A percentile compares a stretch with the other conserved stretches of the same genome.
phyloP scores from a whole-genome alignment of 2,888 invertebrate genomes.

The Listrodromus nycthemerus region DNA sequence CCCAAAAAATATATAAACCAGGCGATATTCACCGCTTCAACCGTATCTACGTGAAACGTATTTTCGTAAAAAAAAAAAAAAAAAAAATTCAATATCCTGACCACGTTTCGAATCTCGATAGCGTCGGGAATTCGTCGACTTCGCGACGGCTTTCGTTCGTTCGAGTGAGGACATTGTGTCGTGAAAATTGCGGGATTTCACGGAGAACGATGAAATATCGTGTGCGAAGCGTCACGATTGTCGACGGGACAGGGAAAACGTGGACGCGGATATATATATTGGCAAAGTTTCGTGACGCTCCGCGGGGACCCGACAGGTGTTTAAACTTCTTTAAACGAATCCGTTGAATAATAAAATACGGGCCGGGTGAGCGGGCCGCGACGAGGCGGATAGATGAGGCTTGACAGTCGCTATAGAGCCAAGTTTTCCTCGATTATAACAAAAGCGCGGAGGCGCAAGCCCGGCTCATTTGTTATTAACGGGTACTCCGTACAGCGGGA shows the following conservation, averaged over 20 bases:
- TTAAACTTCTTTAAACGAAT: constrained; percentile 82
- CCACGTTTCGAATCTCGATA: background rate
- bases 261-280: constrained; percentile 43
- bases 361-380: constrained; percentile 28
- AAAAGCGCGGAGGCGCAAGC: constrained; percentile 80
- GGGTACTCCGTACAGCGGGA: constrained; percentile 60
- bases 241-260: constrained; percentile 9
- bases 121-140: no score
- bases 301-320: constrained; percentile 74
- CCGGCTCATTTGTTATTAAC: constrained; percentile 83
- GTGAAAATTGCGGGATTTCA: background rate
- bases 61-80: no score
- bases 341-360: constrained; percentile 80
- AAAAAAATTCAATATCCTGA: background rate
- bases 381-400: constrained; percentile 63
- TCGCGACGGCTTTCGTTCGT: background rate
- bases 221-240: constrained; percentile 8
- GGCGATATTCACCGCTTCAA: no score
- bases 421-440: constrained; percentile 82
- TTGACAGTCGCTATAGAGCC: constrained; percentile 81
- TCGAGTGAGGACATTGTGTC: background rate
- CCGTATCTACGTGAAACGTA: no score
- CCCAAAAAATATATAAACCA: no score
- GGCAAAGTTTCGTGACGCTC: constrained; percentile 51
- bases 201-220: background rate